Evolutionary conservation across 1,140 invertebrate genomes (phyloP).

Genomic region (Agraylea sexmaculata): DNA sequence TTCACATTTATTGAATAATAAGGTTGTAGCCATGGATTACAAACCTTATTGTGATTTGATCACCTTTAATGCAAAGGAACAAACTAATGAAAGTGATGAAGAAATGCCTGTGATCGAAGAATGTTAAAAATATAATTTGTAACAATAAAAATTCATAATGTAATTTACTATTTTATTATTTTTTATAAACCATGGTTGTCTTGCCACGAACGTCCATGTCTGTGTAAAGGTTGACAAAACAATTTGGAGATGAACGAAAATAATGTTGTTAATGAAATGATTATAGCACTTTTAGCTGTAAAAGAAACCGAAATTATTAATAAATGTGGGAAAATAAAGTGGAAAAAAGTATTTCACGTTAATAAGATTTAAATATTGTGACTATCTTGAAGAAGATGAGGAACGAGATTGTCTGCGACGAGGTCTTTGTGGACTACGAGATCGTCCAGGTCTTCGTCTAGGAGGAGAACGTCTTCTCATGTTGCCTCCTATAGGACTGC

Average conservation of each 20-base stretch:
- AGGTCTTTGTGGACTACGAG: slow-evolving; percentile 47
- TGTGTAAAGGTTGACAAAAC: too few species aligned
- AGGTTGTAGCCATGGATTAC: slow-evolving; percentile 34
- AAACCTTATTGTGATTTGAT: slow-evolving; percentile 36
- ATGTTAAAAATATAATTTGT: slow-evolving; percentile 22
- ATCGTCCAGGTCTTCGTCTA: slow-evolving; percentile 42
- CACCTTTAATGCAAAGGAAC: slow-evolving; percentile 8
- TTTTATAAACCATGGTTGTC: too few species aligned
- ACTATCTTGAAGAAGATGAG: slow-evolving; percentile 64
- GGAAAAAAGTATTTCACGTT: not conserved
- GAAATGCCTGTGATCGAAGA: slow-evolving; percentile 14
- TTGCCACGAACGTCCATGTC: too few species aligned
- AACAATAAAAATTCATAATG: slow-evolving; percentile 25
- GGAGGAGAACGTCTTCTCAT: slow-evolving; percentile 36
- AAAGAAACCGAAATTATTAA: too few species aligned
- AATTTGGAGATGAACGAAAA: too few species aligned
- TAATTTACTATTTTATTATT: too few species aligned
- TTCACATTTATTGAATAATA: slow-evolving; percentile 25
- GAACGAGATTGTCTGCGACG: slow-evolving; percentile 69
- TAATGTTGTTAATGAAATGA: too few species aligned
- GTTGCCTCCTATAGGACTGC: slow-evolving; percentile 35
- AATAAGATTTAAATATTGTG: slow-evolving; percentile 3
- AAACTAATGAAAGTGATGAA: not conserved
- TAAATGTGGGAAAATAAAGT: not conserved
- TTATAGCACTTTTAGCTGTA: too few species aligned